A percentile compares a stretch with the other conserved stretches of the same genome.
Conservation (phyloP, 2,113 vertebrate genomes). For the Addax nasomaculatus region DNA sequence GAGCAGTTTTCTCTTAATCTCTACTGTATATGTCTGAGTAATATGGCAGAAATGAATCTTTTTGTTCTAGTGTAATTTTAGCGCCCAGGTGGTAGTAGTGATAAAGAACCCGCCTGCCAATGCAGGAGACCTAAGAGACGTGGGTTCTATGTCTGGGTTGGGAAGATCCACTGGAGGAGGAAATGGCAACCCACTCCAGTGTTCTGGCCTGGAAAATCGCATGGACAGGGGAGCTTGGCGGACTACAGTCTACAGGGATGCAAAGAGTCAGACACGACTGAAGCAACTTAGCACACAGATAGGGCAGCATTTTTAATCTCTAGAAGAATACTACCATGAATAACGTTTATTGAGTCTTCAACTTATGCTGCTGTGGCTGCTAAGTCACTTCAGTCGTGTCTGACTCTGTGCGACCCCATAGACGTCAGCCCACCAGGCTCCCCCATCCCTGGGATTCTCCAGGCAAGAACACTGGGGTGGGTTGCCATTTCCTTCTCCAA, state of each 20-base stretch:
- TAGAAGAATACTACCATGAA: not conserved
- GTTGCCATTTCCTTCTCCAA: no score
- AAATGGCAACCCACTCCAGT: not conserved
- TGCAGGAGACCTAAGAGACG: not conserved
- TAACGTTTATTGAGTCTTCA: not conserved
- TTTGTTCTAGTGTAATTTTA: conserved; percentile 15
- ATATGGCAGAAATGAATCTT: not conserved
- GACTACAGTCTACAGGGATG: not conserved
- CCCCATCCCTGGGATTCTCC: no score
- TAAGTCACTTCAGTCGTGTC: no score
- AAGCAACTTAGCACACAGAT: not conserved
- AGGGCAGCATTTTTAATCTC: conserved; percentile 15
- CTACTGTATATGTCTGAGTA: not conserved
- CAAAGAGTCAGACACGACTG: not conserved
- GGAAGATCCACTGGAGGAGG: not conserved
- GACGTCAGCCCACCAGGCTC: no score
- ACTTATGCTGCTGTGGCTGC: not conserved
- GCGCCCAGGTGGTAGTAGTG: not conserved
- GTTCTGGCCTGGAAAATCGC: not conserved
- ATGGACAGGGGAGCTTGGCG: not conserved
- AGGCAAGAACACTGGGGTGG: no score
- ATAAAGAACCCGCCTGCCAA: fast-evolving
- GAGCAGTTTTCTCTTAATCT: conserved; percentile 17
- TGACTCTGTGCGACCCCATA: fast-evolving
- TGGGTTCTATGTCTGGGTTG: not conserved